phyloP scores from a whole-genome alignment of 2,888 invertebrate species.

The Euphydryas editha region DNA sequence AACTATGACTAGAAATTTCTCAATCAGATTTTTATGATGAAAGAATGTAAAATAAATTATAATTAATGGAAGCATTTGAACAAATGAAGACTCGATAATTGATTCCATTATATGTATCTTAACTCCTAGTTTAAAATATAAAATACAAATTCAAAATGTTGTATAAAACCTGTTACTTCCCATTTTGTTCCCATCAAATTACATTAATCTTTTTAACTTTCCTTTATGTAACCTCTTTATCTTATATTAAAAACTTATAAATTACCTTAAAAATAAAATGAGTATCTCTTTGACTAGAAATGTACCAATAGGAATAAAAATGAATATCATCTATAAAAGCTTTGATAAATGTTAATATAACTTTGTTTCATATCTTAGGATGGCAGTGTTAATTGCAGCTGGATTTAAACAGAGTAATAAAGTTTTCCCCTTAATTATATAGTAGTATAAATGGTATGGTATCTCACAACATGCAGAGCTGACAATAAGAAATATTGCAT shows the following conservation, averaged over 20 bases:
- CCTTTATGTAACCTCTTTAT: background rate
- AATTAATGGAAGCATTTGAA: conserved; percentile 22
- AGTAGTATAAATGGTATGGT: background rate
- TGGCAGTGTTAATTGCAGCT: conserved; percentile 30
- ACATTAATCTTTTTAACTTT: conserved; percentile 4
- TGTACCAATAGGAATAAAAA: conserved; percentile 13
- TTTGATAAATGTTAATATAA: conserved; percentile 20
- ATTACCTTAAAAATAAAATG: conserved; percentile 16
- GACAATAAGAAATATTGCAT: conserved; percentile 7
- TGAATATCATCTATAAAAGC: conserved; percentile 23
- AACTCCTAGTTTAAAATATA: conserved; percentile 19
- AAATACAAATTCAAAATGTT: conserved; percentile 27
- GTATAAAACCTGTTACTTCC: conserved; percentile 26
- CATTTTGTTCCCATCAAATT: conserved; percentile 28
- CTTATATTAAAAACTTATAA: conserved; percentile 8
- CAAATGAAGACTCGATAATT: conserved; percentile 20
- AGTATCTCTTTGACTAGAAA: conserved; percentile 24
- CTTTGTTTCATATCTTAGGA: conserved; percentile 15
- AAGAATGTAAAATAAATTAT: conserved; percentile 18
- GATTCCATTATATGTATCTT: conserved; percentile 17
- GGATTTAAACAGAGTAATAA: conserved; percentile 15
- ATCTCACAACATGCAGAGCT: conserved; percentile 1
- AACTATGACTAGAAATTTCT: conserved; percentile 2
- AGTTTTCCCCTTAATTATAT: background rate
- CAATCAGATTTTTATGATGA: no score